Evolutionary conservation across 1,140 invertebrate genomes (phyloP), one percentile per base, ranked within the genome.

Genomic region (Melipona quadrifasciata): DNA sequence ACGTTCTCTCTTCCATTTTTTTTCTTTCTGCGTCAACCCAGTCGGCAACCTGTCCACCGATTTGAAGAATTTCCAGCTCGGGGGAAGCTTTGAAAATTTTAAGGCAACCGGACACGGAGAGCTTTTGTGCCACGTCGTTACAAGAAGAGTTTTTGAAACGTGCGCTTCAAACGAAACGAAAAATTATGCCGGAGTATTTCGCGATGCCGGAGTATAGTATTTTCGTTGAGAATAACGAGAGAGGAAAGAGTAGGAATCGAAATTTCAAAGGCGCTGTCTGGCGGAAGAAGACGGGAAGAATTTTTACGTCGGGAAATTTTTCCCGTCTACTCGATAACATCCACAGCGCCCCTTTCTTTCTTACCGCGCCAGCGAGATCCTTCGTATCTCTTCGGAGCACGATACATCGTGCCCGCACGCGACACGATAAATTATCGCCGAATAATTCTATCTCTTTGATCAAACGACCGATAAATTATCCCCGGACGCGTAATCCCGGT

Each of bases 151-250:
- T 70, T 47, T 70, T 24, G 11, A 14, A 24, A n/a, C 3, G 3
- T 2, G 8, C 4, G 10, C 17, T 31, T 19, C 17, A 8, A 19
- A 11, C 16, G 65, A 31, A 3, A 67, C 16, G 31, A 10, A 39
- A 34, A 73, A 73, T 53, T 73, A 34, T 21, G 21, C 3, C 24
- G 4, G 21, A 14, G 78, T n/a, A 17, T 53, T 21, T 55, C 34
- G 21, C 8, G 31, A 34, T 19, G 67, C 83, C 31, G n/a, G 17
- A 19, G 70, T 51, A 19, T 11, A 24, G 12, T 53, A 81, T 85
- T 82, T 85, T 80, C 39, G 39, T 55, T 70, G 24, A 27, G 17
- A 34, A 80, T 86, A 87, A 87, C 86, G 86, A 87, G 80, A 24
- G 17, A 31, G 17, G 47, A 51, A 19, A 39, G 51, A 14, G 68